Conservation (phyloP, 2,113 vertebrate genomes). For the Pangasianodon gigas region DNA sequence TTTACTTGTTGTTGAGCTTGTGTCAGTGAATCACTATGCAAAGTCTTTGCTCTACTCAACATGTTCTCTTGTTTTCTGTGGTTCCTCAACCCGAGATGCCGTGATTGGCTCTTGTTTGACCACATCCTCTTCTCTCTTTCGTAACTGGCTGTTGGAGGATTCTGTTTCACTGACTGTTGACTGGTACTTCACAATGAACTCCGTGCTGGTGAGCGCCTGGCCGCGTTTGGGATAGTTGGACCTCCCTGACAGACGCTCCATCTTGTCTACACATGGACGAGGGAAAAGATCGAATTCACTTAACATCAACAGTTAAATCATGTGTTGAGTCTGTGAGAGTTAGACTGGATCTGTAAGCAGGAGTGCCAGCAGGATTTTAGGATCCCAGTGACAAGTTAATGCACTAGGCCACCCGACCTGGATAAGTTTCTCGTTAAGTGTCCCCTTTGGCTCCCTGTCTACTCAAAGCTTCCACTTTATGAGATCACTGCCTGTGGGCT, state of each 20-base stretch:
- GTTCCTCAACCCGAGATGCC: background rate
- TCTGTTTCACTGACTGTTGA: constrained; percentile 40
- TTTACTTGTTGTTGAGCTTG: background rate
- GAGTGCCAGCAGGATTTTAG: background rate
- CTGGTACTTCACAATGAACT: constrained; percentile 73
- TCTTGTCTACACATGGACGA: constrained; percentile 59
- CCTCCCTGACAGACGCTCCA: constrained; percentile 58
- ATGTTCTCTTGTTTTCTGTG: background rate
- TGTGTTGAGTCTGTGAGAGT: background rate
- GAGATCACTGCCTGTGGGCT: background rate
- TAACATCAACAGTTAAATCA: background rate
- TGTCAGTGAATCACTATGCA: background rate
- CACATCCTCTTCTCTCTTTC: constrained; percentile 35
- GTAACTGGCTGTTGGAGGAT: constrained; percentile 19
- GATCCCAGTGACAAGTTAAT: background rate
- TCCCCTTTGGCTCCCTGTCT: background rate
- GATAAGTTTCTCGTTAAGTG: background rate
- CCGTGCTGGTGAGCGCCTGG: constrained; percentile 71
- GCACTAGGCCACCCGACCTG: background rate
- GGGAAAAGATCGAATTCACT: background rate
- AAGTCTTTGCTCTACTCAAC: background rate
- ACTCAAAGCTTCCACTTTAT: background rate
- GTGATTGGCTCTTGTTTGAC: background rate
- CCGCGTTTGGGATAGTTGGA: constrained; percentile 63
- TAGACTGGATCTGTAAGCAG: background rate